Evolutionary conservation across 2,113 vertebrate species (phyloP).

Genomic region (Pterophyllum scalare): DNA sequence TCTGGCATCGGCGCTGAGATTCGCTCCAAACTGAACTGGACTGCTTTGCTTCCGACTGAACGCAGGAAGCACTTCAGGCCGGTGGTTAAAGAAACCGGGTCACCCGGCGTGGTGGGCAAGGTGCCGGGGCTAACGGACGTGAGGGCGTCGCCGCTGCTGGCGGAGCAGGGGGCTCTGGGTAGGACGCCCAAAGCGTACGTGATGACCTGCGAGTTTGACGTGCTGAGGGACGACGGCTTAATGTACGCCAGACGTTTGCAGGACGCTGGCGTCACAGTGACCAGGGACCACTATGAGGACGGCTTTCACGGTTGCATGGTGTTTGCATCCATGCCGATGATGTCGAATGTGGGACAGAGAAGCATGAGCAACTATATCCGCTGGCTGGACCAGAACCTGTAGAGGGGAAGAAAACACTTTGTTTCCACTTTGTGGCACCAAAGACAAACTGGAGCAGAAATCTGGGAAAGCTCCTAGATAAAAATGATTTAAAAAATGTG

Average conservation of each 20-base stretch:
- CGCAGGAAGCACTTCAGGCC: slow-evolving; percentile 86
- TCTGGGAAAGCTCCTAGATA: background rate
- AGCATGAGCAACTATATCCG: slow-evolving; percentile 88
- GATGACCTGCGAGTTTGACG: slow-evolving; percentile 93
- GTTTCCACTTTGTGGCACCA: background rate
- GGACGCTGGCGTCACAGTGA: slow-evolving; percentile 87
- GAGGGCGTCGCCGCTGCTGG: slow-evolving; percentile 87
- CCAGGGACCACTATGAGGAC: slow-evolving; percentile 90
- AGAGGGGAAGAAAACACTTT: slow-evolving; percentile 45
- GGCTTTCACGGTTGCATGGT: slow-evolving; percentile 96
- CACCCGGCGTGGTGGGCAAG: slow-evolving; percentile 73
- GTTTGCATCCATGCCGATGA: slow-evolving; percentile 87
- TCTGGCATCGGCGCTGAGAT: slow-evolving; percentile 57
- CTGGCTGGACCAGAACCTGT: slow-evolving; percentile 93
- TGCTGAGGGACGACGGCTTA: slow-evolving; percentile 92
- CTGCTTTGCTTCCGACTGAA: slow-evolving; percentile 79
- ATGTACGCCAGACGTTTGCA: slow-evolving; percentile 91
- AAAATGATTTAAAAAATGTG: background rate
- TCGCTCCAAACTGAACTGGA: slow-evolving; percentile 88
- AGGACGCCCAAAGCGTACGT: slow-evolving; percentile 89
- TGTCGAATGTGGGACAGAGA: slow-evolving; percentile 85
- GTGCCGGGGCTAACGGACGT: slow-evolving; percentile 87
- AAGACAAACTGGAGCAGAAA: background rate
- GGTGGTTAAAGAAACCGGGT: slow-evolving; percentile 78
- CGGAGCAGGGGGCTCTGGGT: slow-evolving; percentile 80